phyloP scores from a whole-genome alignment of 2,113 vertebrate genomes.

The Apteryx owenii region DNA sequence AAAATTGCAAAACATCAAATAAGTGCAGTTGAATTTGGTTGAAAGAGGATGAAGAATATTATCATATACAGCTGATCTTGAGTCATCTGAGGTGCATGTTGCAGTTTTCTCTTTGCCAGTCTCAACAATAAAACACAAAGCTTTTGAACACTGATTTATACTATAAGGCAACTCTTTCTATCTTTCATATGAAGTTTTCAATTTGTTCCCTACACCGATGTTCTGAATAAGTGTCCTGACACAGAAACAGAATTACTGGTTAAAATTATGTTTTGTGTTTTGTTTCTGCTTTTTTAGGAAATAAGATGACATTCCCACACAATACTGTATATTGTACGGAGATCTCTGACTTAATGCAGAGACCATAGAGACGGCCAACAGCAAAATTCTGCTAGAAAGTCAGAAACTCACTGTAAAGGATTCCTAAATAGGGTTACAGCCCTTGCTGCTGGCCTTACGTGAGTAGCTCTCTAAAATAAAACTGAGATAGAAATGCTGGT shows the following conservation, averaged over 20 bases:
- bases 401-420: background rate
- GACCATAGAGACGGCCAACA: background rate
- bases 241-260: background rate
- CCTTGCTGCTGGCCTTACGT: background rate
- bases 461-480: background rate
- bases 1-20: constrained; percentile 10
- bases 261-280: constrained; percentile 16
- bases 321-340: background rate
- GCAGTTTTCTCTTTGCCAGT: background rate
- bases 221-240: background rate
- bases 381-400: background rate
- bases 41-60: background rate
- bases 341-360: background rate
- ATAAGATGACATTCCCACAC: background rate
- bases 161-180: background rate
- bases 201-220: background rate
- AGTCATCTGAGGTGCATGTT: background rate
- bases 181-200: background rate
- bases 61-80: background rate
- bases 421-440: background rate
- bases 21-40: constrained; percentile 17
- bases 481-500: background rate
- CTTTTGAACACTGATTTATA: constrained; percentile 3
- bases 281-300: background rate
- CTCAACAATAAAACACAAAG: background rate